Base-by-base conservation (phyloP, 2,888 invertebrate genomes). In the Drosophila yooni region DNA sequence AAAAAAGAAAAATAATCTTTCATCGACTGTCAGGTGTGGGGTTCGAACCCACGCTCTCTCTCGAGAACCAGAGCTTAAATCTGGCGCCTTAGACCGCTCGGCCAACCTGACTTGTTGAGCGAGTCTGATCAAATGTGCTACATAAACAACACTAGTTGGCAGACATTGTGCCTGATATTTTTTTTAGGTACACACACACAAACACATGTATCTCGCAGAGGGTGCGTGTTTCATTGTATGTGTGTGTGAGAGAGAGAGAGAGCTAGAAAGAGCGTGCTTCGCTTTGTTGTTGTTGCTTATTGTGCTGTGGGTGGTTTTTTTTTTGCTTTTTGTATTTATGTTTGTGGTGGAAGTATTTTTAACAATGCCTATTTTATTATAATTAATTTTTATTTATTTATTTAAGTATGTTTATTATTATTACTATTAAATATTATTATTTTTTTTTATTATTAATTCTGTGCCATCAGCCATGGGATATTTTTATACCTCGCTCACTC, bases 61-160 rank as follows among this genome's bases (percentile, higher is more conserved):
- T 94, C 94, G 95, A 95, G 96, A 95, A 96, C 95, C 96, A 96
- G 95, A 96, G 95, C 96, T 96, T 96, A 96, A 96, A 95, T 96
- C 96, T 95, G 95, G 96, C 96, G 96, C 96, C 96, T 96, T 96
- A 95, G 95, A 96, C 96, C 96, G 95, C 95, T 95, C 95, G 95
- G 95, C 95, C 95, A 96, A 96, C 95, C 95, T 95, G 95, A 95
- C 95, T 87, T 84, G 70, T 48, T 50, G 74, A 31, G 4, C 56
- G 74, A 38, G 70, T 61, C 27, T 60, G 53, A 31, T 75, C 54
- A 81, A 88, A 88, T 58, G 66, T 48, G 79, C 81, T 72, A 64
- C 62, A 82, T 60, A 63, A 79, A 63, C 76, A 69, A 33, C 79
- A 38, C 38, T 50, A 46, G 15, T 7, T 25, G 46, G 54, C 52